Evolutionary conservation across 2,797 vertebrate species (phyloP).

Genomic region (Semaprochilodus insignis): DNA sequence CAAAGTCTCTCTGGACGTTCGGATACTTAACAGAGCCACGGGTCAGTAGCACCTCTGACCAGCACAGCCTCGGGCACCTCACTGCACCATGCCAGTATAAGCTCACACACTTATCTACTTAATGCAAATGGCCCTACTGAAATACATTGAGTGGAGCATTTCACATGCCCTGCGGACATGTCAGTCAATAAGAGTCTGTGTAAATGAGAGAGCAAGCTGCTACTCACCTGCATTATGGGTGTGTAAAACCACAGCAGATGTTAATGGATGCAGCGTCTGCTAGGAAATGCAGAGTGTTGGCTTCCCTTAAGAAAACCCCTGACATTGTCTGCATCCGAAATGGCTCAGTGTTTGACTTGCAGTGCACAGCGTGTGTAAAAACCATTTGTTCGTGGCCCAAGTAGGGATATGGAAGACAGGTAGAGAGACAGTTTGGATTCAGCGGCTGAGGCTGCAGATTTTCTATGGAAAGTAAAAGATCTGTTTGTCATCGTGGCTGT

Average conservation of each 20-base stretch:
- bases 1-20: constrained; percentile 36
- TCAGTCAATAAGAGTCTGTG: constrained; percentile 41
- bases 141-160: constrained; percentile 44
- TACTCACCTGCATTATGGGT: constrained; percentile 42
- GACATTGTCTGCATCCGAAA: constrained; percentile 38
- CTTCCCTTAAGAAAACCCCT: constrained; percentile 28
- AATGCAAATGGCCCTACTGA: constrained; percentile 43
- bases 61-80: constrained; percentile 11
- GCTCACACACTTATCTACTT: constrained; percentile 37
- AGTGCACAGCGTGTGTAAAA: neutral
- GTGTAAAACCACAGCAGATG: constrained; percentile 49
- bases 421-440: neutral
- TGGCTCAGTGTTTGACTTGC: constrained; percentile 3
- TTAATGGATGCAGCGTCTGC: constrained; percentile 41
- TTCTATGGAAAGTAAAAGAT: neutral
- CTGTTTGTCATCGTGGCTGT: neutral
- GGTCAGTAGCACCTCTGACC: constrained; percentile 26
- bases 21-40: constrained; percentile 34
- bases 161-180: constrained; percentile 39
- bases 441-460: neutral
- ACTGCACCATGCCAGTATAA: constrained; percentile 16
- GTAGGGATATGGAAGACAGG: neutral
- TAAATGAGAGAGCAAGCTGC: constrained; percentile 30
- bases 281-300: constrained; percentile 43
- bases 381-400: constrained; percentile 5